phyloP scores from a whole-genome alignment of 2,888 invertebrate genomes.

The Apocheima hispidaria region DNA sequence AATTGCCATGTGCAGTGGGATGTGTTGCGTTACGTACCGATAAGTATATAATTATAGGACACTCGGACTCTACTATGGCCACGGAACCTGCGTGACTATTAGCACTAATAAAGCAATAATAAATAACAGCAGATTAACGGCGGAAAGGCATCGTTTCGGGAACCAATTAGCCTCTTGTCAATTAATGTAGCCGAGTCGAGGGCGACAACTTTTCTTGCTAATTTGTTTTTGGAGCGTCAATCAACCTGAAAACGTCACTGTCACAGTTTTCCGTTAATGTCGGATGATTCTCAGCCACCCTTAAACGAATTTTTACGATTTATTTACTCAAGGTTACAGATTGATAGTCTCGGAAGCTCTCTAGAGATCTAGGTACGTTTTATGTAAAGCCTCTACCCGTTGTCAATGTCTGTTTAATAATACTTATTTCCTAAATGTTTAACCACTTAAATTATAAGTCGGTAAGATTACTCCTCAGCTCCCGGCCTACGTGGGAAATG shows the following conservation, averaged over 20 bases:
- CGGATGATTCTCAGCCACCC: slow-evolving; percentile 16
- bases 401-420: not conserved
- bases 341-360: slow-evolving; percentile 12
- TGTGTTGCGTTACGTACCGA: slow-evolving; percentile 32
- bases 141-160: slow-evolving; percentile 24
- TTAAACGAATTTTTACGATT: slow-evolving; percentile 4
- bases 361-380: not conserved
- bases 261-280: slow-evolving; percentile 16
- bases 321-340: not conserved
- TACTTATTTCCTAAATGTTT: not conserved
- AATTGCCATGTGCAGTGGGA: slow-evolving; percentile 59
- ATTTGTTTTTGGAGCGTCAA: slow-evolving; percentile 30
- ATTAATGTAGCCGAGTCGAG: slow-evolving; percentile 30
- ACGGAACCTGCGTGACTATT: slow-evolving; percentile 17
- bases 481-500: slow-evolving; percentile 12
- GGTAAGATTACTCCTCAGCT: slow-evolving; percentile 4
- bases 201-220: slow-evolving; percentile 32
- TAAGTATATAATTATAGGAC: slow-evolving; percentile 18
- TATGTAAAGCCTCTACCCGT: not conserved
- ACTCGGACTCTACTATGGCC: not conserved
- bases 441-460: not conserved
- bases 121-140: slow-evolving; percentile 33
- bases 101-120: slow-evolving; percentile 29
- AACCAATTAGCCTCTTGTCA: slow-evolving; percentile 35
- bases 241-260: slow-evolving; percentile 26